These are phyloP conservation scores for Molorchus minor DNA, from an alignment of 2,888 invertebrate species.

Conservation along the genomic window DNA sequence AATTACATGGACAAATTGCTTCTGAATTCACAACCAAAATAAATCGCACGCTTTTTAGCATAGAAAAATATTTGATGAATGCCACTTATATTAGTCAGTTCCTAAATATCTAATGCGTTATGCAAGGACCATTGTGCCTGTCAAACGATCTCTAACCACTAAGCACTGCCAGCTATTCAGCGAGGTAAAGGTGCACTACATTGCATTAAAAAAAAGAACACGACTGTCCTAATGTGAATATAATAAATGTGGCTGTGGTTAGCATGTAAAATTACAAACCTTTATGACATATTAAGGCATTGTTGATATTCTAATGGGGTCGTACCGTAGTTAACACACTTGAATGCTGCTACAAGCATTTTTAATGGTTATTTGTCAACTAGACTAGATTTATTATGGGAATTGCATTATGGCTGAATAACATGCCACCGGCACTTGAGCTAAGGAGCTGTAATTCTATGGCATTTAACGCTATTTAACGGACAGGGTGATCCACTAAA, in stretches of 20 bases:
- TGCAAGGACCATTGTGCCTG: conserved; percentile 27
- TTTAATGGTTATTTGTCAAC: conserved; percentile 53
- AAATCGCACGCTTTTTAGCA: conserved; percentile 9
- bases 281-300: conserved; percentile 52
- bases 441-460: conserved; percentile 33
- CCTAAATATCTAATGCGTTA: conserved; percentile 29
- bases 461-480: conserved; percentile 33
- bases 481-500: conserved; percentile 22
- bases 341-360: conserved; percentile 47
- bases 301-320: conserved; percentile 51
- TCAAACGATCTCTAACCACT: conserved; percentile 37
- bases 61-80: conserved; percentile 11
- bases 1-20: conserved; percentile 20
- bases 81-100: background rate
- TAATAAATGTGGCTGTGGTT: conserved; percentile 51
- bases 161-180: conserved; percentile 30
- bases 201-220: conserved; percentile 14
- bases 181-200: conserved; percentile 32
- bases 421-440: conserved; percentile 39
- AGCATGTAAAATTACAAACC: conserved; percentile 52
- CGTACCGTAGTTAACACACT: conserved; percentile 51
- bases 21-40: conserved; percentile 10
- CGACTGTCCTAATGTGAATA: conserved; percentile 47
- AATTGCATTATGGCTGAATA: conserved; percentile 43
- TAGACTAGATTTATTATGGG: conserved; percentile 52